Base-by-base conservation (phyloP, 2,113 vertebrate genomes). In the Genyomyrus donnyi region DNA sequence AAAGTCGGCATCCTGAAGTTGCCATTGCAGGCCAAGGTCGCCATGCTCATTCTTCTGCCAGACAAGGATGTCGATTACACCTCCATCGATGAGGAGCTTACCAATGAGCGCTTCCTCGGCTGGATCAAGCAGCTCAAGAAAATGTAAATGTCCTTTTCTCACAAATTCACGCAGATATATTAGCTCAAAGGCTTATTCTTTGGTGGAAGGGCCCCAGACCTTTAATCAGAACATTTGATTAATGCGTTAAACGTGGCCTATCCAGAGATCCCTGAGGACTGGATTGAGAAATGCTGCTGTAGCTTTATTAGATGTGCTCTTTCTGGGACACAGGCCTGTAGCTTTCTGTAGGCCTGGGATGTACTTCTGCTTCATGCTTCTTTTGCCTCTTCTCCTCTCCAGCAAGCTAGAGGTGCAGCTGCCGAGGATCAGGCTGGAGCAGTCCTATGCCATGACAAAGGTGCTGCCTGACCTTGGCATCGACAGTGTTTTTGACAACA, bases 391-490 rank as follows among this genome's bases (percentile, higher is more conserved):
- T 91, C 86, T 88, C 35, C 93, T 91, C 83, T 88, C 39, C 94
- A 99, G 98, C 91, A 96, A 96, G 92, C 92, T 96, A 91, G 98
- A 99, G 90, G 95, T 98, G 92, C 96, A 96, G 93, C 91, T 99
- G 89, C 98, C 98, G 24, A 96, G 96, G 90, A 97, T 99, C 93
- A 95, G 94, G 90, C 70, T 98, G 90, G 95, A 97, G 27, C 95
- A 95, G 89, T 96, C 96, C 74, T 97, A 96, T 88, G 92, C 95
- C 83, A 94, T 98, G 92, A 94, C 96, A 0, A 92, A 96, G 45
- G 80, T 94, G 58, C 96, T 99, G 48, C 92, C 95, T 42, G 93
- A 92, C 52, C 92, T 98, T 85, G 93, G 95, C 89, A 93, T 98
- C 88, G 94, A 88, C 52, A 94, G 91, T 3, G 91, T 97, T 48